Percentiles rank a stretch among this genome's conserved stretches.
Evolutionary conservation across 2,113 vertebrate species (phyloP).

Genomic region (Sarotherodon lohbergeri): DNA sequence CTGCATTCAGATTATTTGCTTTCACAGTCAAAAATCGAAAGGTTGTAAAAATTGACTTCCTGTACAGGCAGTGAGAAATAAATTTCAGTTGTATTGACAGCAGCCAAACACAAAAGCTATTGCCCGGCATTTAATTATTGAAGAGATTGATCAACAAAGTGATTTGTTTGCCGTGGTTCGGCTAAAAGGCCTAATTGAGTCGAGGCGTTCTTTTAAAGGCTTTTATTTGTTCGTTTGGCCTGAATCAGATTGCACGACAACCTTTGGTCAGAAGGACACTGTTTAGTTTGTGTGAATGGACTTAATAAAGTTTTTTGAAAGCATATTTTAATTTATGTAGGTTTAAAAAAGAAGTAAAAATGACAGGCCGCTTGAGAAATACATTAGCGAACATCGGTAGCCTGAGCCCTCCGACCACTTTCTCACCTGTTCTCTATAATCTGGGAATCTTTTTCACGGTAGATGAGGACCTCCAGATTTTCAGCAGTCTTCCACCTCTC

Average conservation of each 20-base stretch:
- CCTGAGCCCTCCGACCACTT: conserved; percentile 5
- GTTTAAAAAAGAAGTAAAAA: neutral
- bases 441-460: conserved; percentile 2
- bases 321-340: neutral
- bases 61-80: conserved; percentile 76
- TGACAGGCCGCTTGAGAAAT: neutral
- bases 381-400: conserved; percentile 6
- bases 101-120: conserved; percentile 75
- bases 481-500: neutral
- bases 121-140: conserved; percentile 78
- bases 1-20: conserved; percentile 75
- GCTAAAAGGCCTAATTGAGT: conserved; percentile 72
- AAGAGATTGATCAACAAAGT: conserved; percentile 77
- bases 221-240: conserved; percentile 62
- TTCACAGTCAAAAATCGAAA: conserved; percentile 75
- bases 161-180: conserved; percentile 70
- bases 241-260: conserved; percentile 25
- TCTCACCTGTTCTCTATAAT: conserved; percentile 28
- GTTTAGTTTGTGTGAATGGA: conserved; percentile 1
- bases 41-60: conserved; percentile 83
- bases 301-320: conserved; percentile 4
- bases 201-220: conserved; percentile 28
- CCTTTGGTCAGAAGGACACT: neutral
- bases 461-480: conserved; percentile 10
- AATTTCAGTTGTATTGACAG: conserved; percentile 75